These are phyloP conservation scores for Latrodectus hesperus DNA, from an alignment of 2,888 invertebrate genomes.

Conservation along the genomic window DNA sequence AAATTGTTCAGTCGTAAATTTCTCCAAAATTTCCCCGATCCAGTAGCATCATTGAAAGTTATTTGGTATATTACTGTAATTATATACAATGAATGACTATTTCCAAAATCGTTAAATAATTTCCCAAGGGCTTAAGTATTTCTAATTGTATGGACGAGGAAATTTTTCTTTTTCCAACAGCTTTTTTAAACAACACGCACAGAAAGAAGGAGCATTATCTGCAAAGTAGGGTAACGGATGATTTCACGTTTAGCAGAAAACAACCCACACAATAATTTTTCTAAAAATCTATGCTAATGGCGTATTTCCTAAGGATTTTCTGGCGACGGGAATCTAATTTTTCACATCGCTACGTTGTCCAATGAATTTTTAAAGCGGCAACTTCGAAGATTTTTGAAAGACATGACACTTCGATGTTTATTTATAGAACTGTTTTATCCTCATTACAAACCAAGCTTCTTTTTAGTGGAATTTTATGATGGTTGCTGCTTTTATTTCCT, in stretches of 20 bases:
- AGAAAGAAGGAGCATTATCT: no score
- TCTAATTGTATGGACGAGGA: no score
- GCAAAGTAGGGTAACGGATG: not conserved
- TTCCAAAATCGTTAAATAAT: no score
- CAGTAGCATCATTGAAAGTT: no score
- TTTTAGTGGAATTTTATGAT: not conserved
- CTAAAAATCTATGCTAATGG: not conserved
- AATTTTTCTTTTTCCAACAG: no score
- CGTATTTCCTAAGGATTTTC: not conserved
- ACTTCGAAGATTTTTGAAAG: not conserved
- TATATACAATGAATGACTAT: no score
- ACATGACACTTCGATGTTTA: not conserved
- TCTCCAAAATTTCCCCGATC: no score
- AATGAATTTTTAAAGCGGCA: no score
- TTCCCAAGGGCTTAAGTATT: no score
- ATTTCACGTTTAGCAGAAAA: not conserved
- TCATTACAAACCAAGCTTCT: not conserved
- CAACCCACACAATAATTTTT: not conserved
- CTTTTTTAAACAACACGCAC: no score
- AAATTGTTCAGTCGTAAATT: no score
- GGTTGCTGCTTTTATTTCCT: slow-evolving; percentile 7
- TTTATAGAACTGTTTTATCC: not conserved
- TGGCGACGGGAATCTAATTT: not conserved
- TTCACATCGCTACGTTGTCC: not conserved
- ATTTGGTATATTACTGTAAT: no score